Evolutionary conservation across 1,140 invertebrate species (phyloP), one percentile per base, ranked within the genome.

Genomic region (Leptinotarsa texana): DNA sequence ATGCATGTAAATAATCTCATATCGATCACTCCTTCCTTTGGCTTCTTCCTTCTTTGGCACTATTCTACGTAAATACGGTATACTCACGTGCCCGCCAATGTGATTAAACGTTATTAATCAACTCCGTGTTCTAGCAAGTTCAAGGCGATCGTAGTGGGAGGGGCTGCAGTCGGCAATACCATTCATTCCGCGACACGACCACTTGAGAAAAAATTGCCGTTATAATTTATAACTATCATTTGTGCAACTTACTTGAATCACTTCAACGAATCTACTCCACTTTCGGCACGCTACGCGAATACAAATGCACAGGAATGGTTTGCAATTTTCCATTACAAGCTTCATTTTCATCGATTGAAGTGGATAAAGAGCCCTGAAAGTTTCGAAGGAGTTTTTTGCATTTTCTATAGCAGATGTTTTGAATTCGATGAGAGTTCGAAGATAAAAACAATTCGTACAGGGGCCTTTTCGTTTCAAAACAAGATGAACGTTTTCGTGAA

Each of bases 1-100:
- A 21, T 21, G 22, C 8, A 42, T 42, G 1, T 2, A 42, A 42
- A 42, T 11, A 42, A 42, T 42, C 33, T 2, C 8, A 11, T 11
- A 42, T 8, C 33, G 27, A 33, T 33, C 1, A 33, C 8, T 42
- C 33, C 33, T 42, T 2, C 42, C 68, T 67, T n/a, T 11, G 21
- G 1, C 18, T 68, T 68, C 42, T 33, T 33, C 6, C 51, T 70
- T 69, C 62, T 70, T 18, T 69, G 69, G 21, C n/a, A 42, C 51
- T 27, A 27, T 13, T 57, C n/a, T 18, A 8, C 24, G 15, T 42
- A 74, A 63, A 74, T 51, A 67, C 22, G 8, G 62, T 27, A 51
- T 69, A 69, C 21, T 75, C 74, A 75, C 74, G 68, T 75, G 74
- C 68, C 63, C 42, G 61, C 5, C 72, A 74, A 74, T 67, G 72